These are phyloP conservation scores for Marisa cornuarietis DNA, from an alignment of 1,140 invertebrate genomes.

Conservation along the genomic window DNA sequence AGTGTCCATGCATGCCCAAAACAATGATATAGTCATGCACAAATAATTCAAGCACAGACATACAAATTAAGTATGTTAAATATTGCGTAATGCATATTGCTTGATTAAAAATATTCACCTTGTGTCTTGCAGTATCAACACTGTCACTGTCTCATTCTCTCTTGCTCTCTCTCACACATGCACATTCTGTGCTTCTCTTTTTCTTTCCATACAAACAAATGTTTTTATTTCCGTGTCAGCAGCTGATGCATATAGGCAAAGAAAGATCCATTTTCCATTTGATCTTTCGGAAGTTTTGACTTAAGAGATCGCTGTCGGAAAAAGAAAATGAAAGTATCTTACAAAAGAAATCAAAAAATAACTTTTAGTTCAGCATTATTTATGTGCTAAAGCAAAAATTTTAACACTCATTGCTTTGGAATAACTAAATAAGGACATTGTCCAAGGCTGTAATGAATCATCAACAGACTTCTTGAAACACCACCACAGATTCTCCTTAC, in stretches of 20 bases:
- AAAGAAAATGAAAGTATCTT: slow-evolving; percentile 12
- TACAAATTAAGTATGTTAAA: too few relatives aligned
- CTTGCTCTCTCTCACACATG: not conserved
- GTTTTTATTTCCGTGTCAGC: slow-evolving; percentile 22
- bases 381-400: not conserved
- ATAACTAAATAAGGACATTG: not conserved
- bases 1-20: too few relatives aligned
- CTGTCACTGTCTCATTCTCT: too few relatives aligned
- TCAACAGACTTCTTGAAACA: too few relatives aligned
- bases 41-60: too few relatives aligned
- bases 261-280: slow-evolving; percentile 53
- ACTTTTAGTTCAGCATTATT: not conserved
- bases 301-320: slow-evolving; percentile 49
- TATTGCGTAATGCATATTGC: not conserved
- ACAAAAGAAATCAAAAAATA: not conserved
- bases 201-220: not conserved
- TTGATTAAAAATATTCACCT: not conserved
- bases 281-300: slow-evolving; percentile 55
- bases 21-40: too few relatives aligned
- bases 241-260: slow-evolving; percentile 57
- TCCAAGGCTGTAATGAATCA: not conserved
- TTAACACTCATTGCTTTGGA: not conserved
- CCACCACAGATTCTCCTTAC: slow-evolving; percentile 27
- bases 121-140: not conserved
- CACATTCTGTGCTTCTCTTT: not conserved